Percentiles rank a stretch among this genome's conserved stretches.
phyloP scores from a whole-genome alignment of 30 jellyfish, hydroid and myxozoan species.

The Calvadosia cruxmelitensis region DNA sequence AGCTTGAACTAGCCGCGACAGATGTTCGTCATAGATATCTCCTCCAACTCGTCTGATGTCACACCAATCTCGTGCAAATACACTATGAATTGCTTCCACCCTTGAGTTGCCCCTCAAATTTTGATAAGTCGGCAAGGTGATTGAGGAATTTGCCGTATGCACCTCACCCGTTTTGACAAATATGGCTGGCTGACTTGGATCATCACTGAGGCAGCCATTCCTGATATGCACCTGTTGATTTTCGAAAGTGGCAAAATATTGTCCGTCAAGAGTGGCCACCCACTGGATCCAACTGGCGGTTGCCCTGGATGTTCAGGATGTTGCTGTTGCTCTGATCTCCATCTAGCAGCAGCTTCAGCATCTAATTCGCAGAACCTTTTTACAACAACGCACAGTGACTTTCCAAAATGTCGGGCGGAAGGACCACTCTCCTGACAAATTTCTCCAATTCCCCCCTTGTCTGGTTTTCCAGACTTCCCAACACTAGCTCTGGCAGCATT shows the following conservation, averaged over 20 bases:
- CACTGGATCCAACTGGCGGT: not conserved
- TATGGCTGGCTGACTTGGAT: not conserved
- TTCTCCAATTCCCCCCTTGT: not conserved
- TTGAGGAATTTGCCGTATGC: not conserved
- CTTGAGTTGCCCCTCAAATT: not conserved
- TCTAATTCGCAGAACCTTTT: not conserved
- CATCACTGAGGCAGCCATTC: not conserved
- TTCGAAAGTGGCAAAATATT: not conserved
- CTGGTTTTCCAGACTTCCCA: not conserved
- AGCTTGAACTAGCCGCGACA: not conserved
- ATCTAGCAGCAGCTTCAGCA: not conserved
- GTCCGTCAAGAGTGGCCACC: not conserved
- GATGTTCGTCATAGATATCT: not conserved
- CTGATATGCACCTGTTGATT: not conserved
- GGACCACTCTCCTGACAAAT: not conserved
- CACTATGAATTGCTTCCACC: not conserved
- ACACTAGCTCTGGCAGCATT: not conserved
- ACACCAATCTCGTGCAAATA: not conserved
- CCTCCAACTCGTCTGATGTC: not conserved
- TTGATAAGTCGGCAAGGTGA: not conserved
- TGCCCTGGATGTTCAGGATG: not conserved
- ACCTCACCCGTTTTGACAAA: not conserved
- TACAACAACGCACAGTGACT: not conserved
- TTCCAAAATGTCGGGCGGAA: not conserved
- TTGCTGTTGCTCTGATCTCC: not conserved